These are phyloP conservation scores for Apostichopus californicus DNA, from an alignment of 35 echinoderm and acorn worm species.

Conservation along the genomic window DNA sequence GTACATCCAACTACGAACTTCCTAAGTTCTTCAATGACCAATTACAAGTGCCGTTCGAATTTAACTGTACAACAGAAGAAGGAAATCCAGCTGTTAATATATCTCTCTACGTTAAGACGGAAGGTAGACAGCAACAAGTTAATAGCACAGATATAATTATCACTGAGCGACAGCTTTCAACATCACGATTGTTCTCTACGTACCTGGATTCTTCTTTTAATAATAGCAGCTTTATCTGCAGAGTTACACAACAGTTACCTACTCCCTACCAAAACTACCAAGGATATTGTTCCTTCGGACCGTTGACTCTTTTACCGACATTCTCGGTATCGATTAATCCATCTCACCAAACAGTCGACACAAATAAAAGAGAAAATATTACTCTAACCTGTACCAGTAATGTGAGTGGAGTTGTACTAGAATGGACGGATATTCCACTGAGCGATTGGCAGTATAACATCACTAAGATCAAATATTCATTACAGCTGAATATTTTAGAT, in stretches of 20 bases:
- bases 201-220: neutral
- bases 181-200: no score
- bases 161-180: no score
- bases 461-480: neutral
- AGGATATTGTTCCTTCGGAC: neutral
- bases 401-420: neutral
- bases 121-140: no score
- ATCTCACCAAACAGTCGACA: neutral
- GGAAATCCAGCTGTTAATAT: no score
- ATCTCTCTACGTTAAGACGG: no score
- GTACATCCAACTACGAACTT: no score
- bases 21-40: no score
- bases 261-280: neutral
- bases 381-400: constrained; percentile 1
- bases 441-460: neutral
- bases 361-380: neutral
- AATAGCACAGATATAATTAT: no score
- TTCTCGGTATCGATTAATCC: constrained; percentile 3
- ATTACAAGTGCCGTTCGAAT: no score
- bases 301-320: neutral
- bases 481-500: neutral
- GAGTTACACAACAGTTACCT: neutral
- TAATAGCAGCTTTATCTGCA: neutral
- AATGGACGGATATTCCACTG: neutral
- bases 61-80: no score